phyloP scores from a whole-genome alignment of 2,888 invertebrate genomes.

The Dusona sp. region DNA sequence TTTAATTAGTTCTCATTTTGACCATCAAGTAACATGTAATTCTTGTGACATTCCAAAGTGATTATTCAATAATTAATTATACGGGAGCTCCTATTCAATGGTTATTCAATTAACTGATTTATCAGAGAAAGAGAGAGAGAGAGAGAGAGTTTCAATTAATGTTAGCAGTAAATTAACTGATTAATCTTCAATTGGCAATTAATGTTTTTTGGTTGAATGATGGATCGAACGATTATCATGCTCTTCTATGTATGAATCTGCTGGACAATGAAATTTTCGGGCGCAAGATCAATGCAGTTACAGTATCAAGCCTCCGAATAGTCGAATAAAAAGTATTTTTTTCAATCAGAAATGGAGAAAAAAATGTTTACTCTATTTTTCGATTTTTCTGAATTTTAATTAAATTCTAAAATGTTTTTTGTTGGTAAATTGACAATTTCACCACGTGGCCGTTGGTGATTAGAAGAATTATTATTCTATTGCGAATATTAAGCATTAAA shows the following conservation, averaged over 20 bases:
- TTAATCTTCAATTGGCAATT: constrained; percentile 10
- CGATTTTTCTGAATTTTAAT: not conserved
- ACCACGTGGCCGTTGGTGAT: not conserved
- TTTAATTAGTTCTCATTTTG: not conserved
- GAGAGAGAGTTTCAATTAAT: not conserved
- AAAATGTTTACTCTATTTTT: not conserved
- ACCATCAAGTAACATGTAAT: not conserved
- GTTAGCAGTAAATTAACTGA: not conserved
- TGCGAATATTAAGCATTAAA: not conserved
- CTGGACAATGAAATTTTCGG: not conserved
- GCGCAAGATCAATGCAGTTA: not conserved
- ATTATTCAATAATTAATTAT: constrained; percentile 3
- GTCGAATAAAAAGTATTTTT: not conserved
- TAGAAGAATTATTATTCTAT: not conserved
- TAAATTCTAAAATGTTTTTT: not conserved
- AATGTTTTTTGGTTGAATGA: not conserved
- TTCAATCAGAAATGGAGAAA: not conserved
- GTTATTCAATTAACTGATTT: constrained; percentile 17
- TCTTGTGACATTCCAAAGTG: not conserved
- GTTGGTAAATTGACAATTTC: not conserved
- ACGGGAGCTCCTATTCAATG: constrained; percentile 6
- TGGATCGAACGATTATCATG: not conserved
- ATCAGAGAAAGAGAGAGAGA: not conserved
- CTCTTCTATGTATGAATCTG: not conserved
- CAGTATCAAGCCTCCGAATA: not conserved